A percentile compares a stretch with the other conserved stretches of the same genome.
Evolutionary conservation across 2,113 vertebrate species (phyloP).

Genomic region (Ophthalmotilapia sp.): DNA sequence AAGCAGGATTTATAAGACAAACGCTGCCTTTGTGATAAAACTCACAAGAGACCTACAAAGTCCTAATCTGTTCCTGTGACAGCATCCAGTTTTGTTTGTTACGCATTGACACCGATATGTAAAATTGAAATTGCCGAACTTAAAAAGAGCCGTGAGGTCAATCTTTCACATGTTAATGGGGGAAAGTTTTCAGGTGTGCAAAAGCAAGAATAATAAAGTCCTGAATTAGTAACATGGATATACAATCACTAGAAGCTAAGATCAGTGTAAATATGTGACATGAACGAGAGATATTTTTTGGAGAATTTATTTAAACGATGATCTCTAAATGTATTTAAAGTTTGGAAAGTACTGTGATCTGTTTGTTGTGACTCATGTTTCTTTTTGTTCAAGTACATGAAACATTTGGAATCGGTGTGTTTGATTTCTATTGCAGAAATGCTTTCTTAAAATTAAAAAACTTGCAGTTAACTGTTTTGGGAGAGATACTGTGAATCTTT

Average conservation of each 20-base stretch:
- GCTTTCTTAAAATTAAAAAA: constrained; percentile 15
- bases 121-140: neutral
- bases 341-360: constrained; percentile 50
- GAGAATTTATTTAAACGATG: constrained; percentile 90
- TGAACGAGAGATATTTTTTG: constrained; percentile 89
- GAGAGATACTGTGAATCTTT: constrained; percentile 44
- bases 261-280: constrained; percentile 87
- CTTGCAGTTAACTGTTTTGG: constrained; percentile 8
- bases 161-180: neutral
- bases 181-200: neutral
- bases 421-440: neutral
- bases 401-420: constrained; percentile 1
- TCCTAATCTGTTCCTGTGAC: neutral
- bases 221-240: neutral
- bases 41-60: neutral
- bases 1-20: neutral
- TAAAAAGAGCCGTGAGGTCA: neutral
- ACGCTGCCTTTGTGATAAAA: neutral
- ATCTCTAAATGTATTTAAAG: constrained; percentile 64
- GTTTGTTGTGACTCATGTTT: constrained; percentile 41
- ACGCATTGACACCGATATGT: neutral
- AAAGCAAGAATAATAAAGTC: neutral
- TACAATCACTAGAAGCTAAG: constrained; percentile 47
- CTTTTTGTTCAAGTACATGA: neutral
- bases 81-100: neutral